Evolutionary conservation across 2,113 vertebrate genomes (phyloP).

Genomic region (Hemiscyllium ocellatum): DNA sequence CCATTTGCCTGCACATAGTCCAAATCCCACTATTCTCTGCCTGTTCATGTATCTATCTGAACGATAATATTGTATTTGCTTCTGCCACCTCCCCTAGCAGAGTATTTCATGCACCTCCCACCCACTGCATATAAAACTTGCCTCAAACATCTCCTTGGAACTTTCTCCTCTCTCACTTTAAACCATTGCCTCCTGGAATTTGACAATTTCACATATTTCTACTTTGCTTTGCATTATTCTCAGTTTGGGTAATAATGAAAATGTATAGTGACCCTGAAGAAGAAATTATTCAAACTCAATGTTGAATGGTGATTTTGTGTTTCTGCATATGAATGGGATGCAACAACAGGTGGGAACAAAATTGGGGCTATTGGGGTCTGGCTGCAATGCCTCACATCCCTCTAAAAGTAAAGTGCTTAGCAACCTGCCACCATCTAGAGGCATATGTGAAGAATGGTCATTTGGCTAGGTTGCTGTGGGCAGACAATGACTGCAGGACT

Average conservation of each 20-base stretch:
- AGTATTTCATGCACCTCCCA: no score
- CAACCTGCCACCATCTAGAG: neutral
- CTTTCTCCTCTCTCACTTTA: no score
- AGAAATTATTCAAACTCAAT: neutral
- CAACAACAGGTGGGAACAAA: neutral
- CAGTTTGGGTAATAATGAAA: neutral
- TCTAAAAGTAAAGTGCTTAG: neutral
- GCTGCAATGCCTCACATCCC: neutral
- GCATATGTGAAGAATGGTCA: no score
- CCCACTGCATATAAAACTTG: no score
- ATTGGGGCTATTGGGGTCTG: neutral
- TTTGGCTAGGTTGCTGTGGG: neutral
- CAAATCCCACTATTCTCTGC: no score
- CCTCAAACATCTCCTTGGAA: no score
- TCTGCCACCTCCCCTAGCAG: no score
- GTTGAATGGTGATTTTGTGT: neutral
- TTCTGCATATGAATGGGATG: neutral
- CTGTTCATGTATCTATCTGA: no score
- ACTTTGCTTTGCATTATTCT: neutral
- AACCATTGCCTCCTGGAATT: no score
- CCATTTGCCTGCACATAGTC: no score
- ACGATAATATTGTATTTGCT: no score
- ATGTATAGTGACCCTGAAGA: neutral
- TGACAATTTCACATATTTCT: neutral
- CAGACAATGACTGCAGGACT: neutral